Conservation (phyloP, 2,888 invertebrate genomes). For the Malthinus flaveolus region DNA sequence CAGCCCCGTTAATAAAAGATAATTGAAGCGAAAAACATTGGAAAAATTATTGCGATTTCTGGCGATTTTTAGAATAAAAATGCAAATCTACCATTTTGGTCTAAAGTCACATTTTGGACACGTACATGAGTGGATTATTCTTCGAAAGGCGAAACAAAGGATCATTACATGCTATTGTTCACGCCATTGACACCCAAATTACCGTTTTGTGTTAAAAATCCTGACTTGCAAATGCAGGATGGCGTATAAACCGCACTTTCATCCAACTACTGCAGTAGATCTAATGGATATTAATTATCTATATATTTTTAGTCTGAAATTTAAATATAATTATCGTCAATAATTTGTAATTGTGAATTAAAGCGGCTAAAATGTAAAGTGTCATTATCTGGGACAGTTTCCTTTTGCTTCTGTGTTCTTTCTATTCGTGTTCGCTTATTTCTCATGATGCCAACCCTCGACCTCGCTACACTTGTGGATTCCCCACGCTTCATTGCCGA, state of each 20-base stretch:
- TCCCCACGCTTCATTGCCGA: constrained; percentile 39
- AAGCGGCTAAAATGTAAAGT: too few relatives aligned
- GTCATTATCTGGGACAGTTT: constrained; percentile 18
- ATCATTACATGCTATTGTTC: constrained; percentile 27
- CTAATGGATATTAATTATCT: too few relatives aligned
- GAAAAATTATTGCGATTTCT: background rate
- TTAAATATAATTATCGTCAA: too few relatives aligned
- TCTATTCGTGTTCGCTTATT: constrained; percentile 8
- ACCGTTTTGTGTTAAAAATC: constrained; percentile 20
- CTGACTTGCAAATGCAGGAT: constrained; percentile 21
- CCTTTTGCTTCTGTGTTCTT: constrained; percentile 16
- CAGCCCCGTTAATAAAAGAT: background rate
- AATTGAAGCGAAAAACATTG: background rate
- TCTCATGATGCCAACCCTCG: constrained; percentile 11
- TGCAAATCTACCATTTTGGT: background rate
- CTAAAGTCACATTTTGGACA: constrained; percentile 23
- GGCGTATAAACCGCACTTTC: background rate
- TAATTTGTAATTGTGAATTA: too few relatives aligned
- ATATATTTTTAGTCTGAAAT: too few relatives aligned
- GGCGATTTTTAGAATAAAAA: too few relatives aligned
- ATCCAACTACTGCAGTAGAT: background rate
- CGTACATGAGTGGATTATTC: constrained; percentile 24
- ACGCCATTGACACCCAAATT: constrained; percentile 18
- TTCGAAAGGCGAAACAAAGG: constrained; percentile 25
- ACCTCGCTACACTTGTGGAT: constrained; percentile 40